Evolutionary conservation across 1,140 invertebrate species (phyloP).

Genomic region (Megathymus violae): DNA sequence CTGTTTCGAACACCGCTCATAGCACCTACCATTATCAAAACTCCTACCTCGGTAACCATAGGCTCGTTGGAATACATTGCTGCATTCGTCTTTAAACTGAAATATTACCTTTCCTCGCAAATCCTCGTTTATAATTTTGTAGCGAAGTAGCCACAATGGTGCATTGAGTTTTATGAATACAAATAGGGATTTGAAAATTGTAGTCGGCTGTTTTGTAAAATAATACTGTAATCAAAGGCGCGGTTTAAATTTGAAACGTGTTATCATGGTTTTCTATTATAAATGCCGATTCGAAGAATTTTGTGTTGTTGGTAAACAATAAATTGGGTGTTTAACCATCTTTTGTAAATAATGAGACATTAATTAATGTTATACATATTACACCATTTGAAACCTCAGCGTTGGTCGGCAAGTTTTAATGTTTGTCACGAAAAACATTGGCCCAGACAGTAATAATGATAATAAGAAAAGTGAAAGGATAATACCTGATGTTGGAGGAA

Average conservation of each 20-base stretch:
- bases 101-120: background rate
- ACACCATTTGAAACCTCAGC: no score
- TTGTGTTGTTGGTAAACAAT: no score
- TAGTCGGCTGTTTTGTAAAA: slow-evolving; percentile 1
- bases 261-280: slow-evolving; percentile 1
- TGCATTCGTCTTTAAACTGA: background rate
- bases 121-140: background rate
- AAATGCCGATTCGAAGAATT: background rate
- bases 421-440: slow-evolving; percentile 12
- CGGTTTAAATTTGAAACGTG: slow-evolving; percentile 1
- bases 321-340: no score
- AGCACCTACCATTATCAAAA: slow-evolving; percentile 24
- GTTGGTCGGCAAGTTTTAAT: background rate
- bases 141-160: slow-evolving; percentile 11
- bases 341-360: no score
- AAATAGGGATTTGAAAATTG: slow-evolving; percentile 2
- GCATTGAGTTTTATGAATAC: slow-evolving; percentile 20
- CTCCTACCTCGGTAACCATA: slow-evolving; percentile 15
- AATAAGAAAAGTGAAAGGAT: slow-evolving; percentile 20
- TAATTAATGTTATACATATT: no score
- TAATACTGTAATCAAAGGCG: slow-evolving; percentile 13
- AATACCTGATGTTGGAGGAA: background rate
- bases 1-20: slow-evolving; percentile 34
- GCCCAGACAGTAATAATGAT: background rate
- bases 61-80: slow-evolving; percentile 8